Base-by-base conservation (phyloP, 2,113 vertebrate species). In the western clawed frog (Xenopus tropicalis) region DNA sequence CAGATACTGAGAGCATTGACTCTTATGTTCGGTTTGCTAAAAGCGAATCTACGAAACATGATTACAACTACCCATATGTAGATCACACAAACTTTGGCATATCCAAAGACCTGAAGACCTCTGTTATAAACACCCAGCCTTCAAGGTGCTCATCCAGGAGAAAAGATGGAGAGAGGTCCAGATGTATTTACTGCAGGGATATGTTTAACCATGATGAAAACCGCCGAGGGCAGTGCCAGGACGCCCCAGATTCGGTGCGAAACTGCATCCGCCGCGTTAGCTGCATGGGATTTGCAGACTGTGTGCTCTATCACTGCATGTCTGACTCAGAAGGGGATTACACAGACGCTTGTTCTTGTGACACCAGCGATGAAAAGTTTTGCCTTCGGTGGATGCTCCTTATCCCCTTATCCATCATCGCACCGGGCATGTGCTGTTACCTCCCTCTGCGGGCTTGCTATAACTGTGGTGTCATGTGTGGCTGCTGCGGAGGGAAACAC, bases 291-390 rank as follows among this genome's bases (percentile, higher is more conserved):
- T 94, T 96, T 0, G 97, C 97, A 21, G 96, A 99, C 90, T 98
- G 94, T 82, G 91, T 99, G 93, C 95, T 99, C 69, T 99, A 99
- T 83, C 97, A 99, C 93, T 99, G 97, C 89, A 98, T 99, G 97
- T 99, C 97, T 1, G 97, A 99, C 86, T 94, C 97, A 0, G 97
- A 99, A 88, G 97, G 97, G 61, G 97, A 99, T 86, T 99, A 97
- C 59, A 96, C 93, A 1, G 97, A 99, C 89, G 95, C 97, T 63
- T 99, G 97, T 86, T 98, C 97, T 11, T 99, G 97, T 1, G 97
- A 99, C 74, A 95, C 94, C 73, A 85, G 91, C 83, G 97, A 97
- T 85, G 94, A 95, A 77, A 94, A 95, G 67, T 92, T 96, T 80
- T 97, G 96, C 88, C 93, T 97, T 43, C 96, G 97, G 85, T 99